Base-by-base conservation (phyloP, 2,113 vertebrate genomes). In the Peromyscus polionotus region DNA sequence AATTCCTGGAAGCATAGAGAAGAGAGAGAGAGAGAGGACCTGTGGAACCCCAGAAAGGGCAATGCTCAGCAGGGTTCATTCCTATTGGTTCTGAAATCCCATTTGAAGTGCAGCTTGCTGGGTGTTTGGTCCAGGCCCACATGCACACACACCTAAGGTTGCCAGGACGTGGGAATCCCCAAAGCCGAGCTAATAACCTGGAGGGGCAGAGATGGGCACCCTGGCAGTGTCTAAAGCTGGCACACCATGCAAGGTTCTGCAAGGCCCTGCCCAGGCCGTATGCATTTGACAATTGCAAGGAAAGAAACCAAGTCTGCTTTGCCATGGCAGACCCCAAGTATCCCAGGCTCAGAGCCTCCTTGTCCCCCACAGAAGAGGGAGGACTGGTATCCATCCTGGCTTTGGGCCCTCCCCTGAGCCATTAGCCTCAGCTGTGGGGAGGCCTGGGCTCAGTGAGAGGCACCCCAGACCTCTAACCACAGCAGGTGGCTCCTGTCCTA, bases 191-290 rank as follows among this genome's bases (percentile, higher is more conserved):
- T 7, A 42, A 87, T 94, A 95, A 31, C 22, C 39, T 20, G 1
- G 24, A 0, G 1, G 65, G 7, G 1, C 9, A 17, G 17, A 7
- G 11, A 13, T 3, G 20, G 2, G 20, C 13, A 48, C 0, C 51
- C 24, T 19, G 0, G 36, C 36, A 0, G 0, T 4, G 2, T 28
- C 6, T 26, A 36, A 0, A 0, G 9, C 11, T 83, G 70, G 68
- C 45, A 19, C 45, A 7, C 28, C 14, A 10, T 13, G 13, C 33
- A 1, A 80, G 63, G n/a, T 75, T 17, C 12, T 0, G 39, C 3
- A 0, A 4, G 39, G 12, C 6, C 13, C 2, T 13, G 20, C 0
- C 1, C 4, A 1, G 0, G 1, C n/a, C 5, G 36, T 45, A 5
- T 17, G 28, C 7, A 5, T 0, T n/a, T 81, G 24, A 79, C 39